These are phyloP conservation scores for Dryas iulia DNA, from an alignment of 1,140 invertebrate genomes.

Conservation along the genomic window DNA sequence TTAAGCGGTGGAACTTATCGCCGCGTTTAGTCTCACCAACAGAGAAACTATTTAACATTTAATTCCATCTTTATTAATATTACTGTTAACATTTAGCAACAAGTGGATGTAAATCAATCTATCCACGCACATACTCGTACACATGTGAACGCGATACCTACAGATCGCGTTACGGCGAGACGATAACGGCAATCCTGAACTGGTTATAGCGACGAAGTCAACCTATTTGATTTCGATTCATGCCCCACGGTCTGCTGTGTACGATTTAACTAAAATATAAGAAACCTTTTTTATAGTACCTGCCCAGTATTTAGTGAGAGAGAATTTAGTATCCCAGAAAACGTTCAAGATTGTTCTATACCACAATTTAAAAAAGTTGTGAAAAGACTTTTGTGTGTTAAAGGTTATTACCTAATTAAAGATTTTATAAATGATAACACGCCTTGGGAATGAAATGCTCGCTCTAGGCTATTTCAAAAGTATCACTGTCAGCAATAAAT, in stretches of 20 bases:
- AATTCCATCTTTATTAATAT: background rate
- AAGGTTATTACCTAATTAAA: no score
- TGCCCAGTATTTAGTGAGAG: no score
- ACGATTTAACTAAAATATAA: no score
- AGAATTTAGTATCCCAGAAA: no score
- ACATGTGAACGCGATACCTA: background rate
- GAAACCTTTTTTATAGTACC: no score
- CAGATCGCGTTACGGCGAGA: constrained; percentile 25
- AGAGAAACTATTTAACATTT: background rate
- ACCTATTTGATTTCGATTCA: constrained; percentile 36
- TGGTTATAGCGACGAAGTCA: constrained; percentile 31
- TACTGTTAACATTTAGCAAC: constrained; percentile 2
- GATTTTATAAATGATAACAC: no score
- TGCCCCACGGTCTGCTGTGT: background rate
- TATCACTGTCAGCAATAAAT: no score
- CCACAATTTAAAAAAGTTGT: no score
- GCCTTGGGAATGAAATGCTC: no score
- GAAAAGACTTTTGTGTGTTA: no score
- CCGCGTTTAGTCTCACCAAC: background rate
- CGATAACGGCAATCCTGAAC: constrained; percentile 29
- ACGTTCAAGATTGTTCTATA: no score
- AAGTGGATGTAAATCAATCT: constrained; percentile 27
- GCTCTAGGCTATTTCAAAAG: no score
- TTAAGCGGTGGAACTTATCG: background rate
- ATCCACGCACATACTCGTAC: background rate